A percentile compares a stretch with the other conserved stretches of the same genome.
These are phyloP conservation scores for Ormyrus thymus DNA, from an alignment of 2,888 invertebrate species.

Conservation along the genomic window DNA sequence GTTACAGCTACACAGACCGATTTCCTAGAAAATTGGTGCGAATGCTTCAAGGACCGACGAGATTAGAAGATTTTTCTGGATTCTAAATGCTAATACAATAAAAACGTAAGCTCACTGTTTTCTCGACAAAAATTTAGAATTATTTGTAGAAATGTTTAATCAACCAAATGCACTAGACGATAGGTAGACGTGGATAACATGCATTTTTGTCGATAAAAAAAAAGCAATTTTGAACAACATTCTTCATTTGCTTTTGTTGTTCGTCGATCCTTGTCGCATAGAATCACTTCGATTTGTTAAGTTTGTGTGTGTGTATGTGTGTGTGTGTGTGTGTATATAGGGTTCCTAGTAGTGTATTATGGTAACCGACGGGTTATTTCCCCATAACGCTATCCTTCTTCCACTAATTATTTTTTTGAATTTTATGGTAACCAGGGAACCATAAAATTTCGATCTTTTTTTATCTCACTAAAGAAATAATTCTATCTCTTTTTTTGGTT, in stretches of 20 bases:
- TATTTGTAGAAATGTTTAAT: background rate
- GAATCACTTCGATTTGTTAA: slow-evolving; percentile 39
- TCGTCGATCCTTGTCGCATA: slow-evolving; percentile 22
- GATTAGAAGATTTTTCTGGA: slow-evolving; percentile 6
- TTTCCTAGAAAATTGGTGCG: slow-evolving; percentile 33
- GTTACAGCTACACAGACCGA: slow-evolving; percentile 17
- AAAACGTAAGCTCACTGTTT: slow-evolving; percentile 33
- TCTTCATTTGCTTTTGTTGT: background rate
- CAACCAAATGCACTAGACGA: background rate
- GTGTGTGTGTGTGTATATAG: too few species aligned
- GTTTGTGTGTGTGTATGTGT: too few species aligned
- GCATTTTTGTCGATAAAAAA: slow-evolving; percentile 2
- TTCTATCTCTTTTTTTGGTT: too few species aligned
- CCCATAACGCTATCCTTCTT: too few species aligned
- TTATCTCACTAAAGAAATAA: too few species aligned
- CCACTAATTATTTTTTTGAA: too few species aligned
- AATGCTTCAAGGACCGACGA: background rate
- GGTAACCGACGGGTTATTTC: too few species aligned
- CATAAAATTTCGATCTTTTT: too few species aligned
- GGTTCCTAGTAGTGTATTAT: too few species aligned
- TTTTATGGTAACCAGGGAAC: too few species aligned
- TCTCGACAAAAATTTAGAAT: slow-evolving; percentile 19
- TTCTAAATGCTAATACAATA: slow-evolving; percentile 31
- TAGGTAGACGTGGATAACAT: background rate
- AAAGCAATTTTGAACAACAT: background rate